Evolutionary conservation across 1,140 invertebrate species (phyloP), one percentile per base, ranked within the genome.

Genomic region (Drosophila virilis): DNA sequence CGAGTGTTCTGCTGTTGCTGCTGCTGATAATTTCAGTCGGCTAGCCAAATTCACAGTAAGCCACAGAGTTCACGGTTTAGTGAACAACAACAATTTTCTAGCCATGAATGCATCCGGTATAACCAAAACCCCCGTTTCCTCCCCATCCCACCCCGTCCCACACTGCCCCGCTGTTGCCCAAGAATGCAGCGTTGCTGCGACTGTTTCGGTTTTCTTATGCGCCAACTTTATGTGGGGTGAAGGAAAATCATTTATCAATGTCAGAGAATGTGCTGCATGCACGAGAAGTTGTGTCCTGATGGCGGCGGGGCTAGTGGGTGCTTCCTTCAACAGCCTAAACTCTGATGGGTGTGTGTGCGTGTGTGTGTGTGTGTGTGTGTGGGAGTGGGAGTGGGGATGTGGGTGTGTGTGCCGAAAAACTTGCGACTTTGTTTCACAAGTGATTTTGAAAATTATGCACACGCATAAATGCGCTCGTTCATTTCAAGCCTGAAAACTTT

Each of bases 371-470:
- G 54, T 50, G 59, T 40, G 15, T 62, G 50, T n/a, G 45, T 28
- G 8, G 2, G 32, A 15, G 13, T 22, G 52, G 17, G 17, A 17
- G 17, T 17, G 17, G 17, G 17, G 17, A 1, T 17, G 52, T 8
- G 15, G 38, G 35, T 28, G 37, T 40, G 15, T 1, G 35, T 55
- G 9, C 52, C 48, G 58, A 74, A 82, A 83, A 88, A 88, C 83
- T 88, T 88, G 50, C 57, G 80, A 89, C 84, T 84, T 89, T 89
- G 84, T 89, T 89, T 84, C 74, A 69, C 52, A 89, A 89, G 84
- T 89, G 85, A 89, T 90, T 90, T 80, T 55, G 40, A 76, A 80
- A 89, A 89, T 89, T 89, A 89, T 90, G 85, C 85, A 80, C 85
- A 89, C 80, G 77, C 85, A 84, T 89, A 84, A 84, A 84, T 88